Base-by-base conservation (phyloP, 2,888 invertebrate species). In the Busseola fusca region DNA sequence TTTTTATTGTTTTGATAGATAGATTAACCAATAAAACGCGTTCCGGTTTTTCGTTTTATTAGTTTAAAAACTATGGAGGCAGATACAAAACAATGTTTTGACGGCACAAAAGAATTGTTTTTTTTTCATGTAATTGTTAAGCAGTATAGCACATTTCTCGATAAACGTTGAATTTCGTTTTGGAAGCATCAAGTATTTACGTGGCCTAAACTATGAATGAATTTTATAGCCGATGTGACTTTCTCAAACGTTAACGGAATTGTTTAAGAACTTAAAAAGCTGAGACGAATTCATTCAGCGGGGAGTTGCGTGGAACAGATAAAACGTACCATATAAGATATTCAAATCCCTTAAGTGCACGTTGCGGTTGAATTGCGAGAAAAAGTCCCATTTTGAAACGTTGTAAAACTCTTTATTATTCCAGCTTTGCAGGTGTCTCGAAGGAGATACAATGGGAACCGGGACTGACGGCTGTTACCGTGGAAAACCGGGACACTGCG, bases 331-430 rank as follows among this genome's bases (percentile, higher is more conserved):
- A 91, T 91, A 92, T 95, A 94, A 95, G 95, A 94, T 94, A 95
- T 95, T 95, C 95, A 95, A 95, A 95, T 95, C 95, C 95, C 95
- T 94, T 95, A 95, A 95, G 95, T 95, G 95, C 94, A 94, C 94
- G 93, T 87, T 92, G 95, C 92, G 95, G 95, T 94, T 93, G 94
- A 93, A 93, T 93, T 93, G 94, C 93, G 94, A 90, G 94, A 94
- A 95, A 95, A 95, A 94, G 92, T 93, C 92, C 93, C 93, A 94
- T 95, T 95, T 94, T 93, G 93, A 91, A 93, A 90, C 92, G 93
- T 90, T 94, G 94, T 95, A 94, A 94, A 94, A 94, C 92, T 94
- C 94, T 93, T 94, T 94, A 95, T 94, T 95, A 95, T 95, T 95
- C 94, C 89, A 91, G 92, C 91, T 93, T 92, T 91, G 91, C 93